These are phyloP conservation scores for Sebastes oblongus DNA, from an alignment of 2,797 vertebrate species.

Conservation along the genomic window DNA sequence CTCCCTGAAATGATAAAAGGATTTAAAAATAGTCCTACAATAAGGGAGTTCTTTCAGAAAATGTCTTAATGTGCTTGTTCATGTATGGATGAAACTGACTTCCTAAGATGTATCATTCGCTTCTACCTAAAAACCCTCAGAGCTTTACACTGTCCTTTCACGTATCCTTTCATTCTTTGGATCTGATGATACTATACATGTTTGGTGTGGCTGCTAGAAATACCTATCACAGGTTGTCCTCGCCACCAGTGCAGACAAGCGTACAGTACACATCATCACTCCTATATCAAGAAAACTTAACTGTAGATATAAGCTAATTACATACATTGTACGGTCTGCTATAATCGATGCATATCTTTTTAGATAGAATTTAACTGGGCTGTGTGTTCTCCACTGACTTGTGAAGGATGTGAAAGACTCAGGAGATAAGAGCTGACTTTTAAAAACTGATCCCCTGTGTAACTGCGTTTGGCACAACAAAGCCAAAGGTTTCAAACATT, in stretches of 20 bases:
- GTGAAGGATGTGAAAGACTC: slow-evolving; percentile 4
- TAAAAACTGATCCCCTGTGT: slow-evolving; percentile 25
- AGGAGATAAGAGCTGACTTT: slow-evolving; percentile 13
- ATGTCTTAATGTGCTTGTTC: background rate
- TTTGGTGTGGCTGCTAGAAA: background rate
- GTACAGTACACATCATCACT: background rate
- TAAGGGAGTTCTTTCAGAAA: background rate
- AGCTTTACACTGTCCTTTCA: background rate
- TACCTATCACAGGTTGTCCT: background rate
- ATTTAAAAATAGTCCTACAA: background rate
- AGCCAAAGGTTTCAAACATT: slow-evolving; percentile 54
- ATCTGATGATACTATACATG: background rate
- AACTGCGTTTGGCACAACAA: slow-evolving; percentile 68
- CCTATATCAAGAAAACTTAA: background rate
- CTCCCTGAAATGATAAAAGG: background rate
- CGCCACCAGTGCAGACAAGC: background rate
- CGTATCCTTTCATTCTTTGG: background rate
- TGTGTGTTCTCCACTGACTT: slow-evolving; percentile 18
- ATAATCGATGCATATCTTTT: slow-evolving; percentile 2
- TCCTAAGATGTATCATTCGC: background rate
- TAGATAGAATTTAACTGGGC: background rate
- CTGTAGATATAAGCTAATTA: background rate
- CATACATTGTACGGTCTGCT: background rate
- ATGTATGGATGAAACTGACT: background rate
- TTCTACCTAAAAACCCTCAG: background rate